Evolutionary conservation across 2,888 invertebrate species (phyloP), one percentile per base, ranked within the genome.

Genomic region (Blera fallax): DNA sequence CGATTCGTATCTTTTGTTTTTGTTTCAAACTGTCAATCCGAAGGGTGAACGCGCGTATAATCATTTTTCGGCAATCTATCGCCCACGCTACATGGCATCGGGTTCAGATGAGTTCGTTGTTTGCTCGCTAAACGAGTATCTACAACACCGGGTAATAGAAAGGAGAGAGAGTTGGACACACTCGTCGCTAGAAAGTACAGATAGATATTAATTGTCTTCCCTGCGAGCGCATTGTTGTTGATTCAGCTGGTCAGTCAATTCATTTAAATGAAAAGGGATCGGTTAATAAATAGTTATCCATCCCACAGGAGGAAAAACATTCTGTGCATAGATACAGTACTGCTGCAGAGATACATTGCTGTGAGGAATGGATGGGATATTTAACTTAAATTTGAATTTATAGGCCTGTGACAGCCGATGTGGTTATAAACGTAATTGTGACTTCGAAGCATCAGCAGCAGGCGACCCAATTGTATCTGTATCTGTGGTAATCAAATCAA

Each of bases 181-280:
- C 54, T 34, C n/a, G 18, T 58, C 48, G 37, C 48, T 62, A 14
- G 34, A 60, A 52, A 60, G 52, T 45, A 29, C 32, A 45, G 54
- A 81, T 76, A 60, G 62, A 64, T 72, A 73, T 74, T 84, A 79
- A 83, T 83, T 83, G 83, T 83, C 62, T 45, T 67, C 76, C 27
- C 29, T 34, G 29, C 32, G n/a, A 60, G 16, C 10, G 8, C 48
- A 56, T 64, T 64, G 45, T 69, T 82, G 80, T 77, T 70, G 58
- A 74, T 79, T 84, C 84, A 84, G 79, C 84, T 84, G 84, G 84
- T 74, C 84, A 74, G 56, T 69, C 64, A 52, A 79, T 79, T 69
- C 52, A 64, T 58, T 74, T 69, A 69, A 84, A 84, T 79, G 79
- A 79, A 64, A 84, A 84, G 79, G 64, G 83, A 79, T 79, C 69